Evolutionary conservation across 2,888 invertebrate genomes (phyloP), one percentile per base, ranked within the genome.

Genomic region (Polia nebulosa): DNA sequence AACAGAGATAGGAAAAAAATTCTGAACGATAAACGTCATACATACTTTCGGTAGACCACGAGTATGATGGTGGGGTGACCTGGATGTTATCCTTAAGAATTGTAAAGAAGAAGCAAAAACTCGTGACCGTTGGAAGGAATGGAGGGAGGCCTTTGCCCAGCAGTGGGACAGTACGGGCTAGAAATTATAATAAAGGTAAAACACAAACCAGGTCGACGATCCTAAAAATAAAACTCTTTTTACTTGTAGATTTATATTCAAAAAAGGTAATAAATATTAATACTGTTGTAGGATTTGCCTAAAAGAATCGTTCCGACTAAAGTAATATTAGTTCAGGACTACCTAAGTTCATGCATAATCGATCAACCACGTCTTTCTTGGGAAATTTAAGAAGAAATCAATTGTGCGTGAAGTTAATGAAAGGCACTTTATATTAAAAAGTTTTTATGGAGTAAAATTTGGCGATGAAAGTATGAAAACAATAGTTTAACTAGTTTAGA

Each of bases 271-370:
- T 45, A 71, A 71, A 78, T 68, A 65, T 68, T 41, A 63, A 64
- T 58, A 53, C 44, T 39, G 36, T 49, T 55, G 25, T 61, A 64
- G 45, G 44, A 57, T 55, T 68, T 53, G 15, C 27, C 39, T 67
- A 55, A 68, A 68, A 78, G 17, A 64, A 47, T 65, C 32, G 8
- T 29, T 7, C 8, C 58, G 25, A 53, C 41, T 59, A 22, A 62
- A 70, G 47, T 39, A 66, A 71, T 68, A 60, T 71, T 66, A 64
- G 25, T 59, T 62, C 32, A 61, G 55, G 62, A 53, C 51, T 68
- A 52, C n/a, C 44, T 57, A 72, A 72, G 72, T 75, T 82, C 78
- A 77, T 80, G 76, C 75, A 84, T 78, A 76, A 72, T 72, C 69
- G 71, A 82, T 80, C 71, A 76, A 70, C 25, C 47, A 58, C 6